Evolutionary conservation across 1,140 invertebrate genomes (phyloP).

Genomic region (Mercenaria mercenaria): DNA sequence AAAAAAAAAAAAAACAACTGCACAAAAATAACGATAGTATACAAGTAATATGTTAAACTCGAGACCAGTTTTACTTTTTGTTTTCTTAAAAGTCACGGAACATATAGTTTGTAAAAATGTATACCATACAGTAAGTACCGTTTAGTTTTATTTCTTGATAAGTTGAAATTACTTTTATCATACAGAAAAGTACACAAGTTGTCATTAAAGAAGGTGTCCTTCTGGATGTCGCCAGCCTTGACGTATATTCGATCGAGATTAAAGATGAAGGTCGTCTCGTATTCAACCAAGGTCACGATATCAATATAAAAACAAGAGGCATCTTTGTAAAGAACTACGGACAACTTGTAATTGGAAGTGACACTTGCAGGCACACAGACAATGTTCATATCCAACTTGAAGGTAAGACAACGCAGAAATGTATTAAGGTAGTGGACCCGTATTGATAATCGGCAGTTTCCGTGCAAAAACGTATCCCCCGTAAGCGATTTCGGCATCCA

Average conservation of each 20-base stretch:
- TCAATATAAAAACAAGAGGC: conserved; percentile 1
- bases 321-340: conserved; percentile 18
- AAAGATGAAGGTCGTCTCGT: conserved; percentile 21
- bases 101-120: too few species aligned
- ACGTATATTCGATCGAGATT: conserved; percentile 3
- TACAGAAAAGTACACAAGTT: neutral
- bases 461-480: too few species aligned
- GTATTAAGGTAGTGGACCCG: too few species aligned
- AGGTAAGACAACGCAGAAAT: conserved; percentile 18
- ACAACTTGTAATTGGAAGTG: conserved; percentile 4
- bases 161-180: neutral
- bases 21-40: too few species aligned
- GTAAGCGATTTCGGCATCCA: too few species aligned
- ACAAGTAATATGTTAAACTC: too few species aligned
- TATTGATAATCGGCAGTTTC: too few species aligned
- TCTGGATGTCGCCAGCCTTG: neutral
- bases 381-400: conserved; percentile 4
- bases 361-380: neutral
- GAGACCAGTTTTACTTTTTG: too few species aligned
- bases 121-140: too few species aligned
- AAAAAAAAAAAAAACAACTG: too few species aligned
- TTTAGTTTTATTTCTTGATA: too few species aligned
- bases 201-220: neutral
- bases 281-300: conserved; percentile 16
- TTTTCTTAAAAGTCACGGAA: too few species aligned